Evolutionary conservation across 2,113 vertebrate genomes (phyloP), one percentile per base, ranked within the genome.

Genomic region (Micromys minutus): DNA sequence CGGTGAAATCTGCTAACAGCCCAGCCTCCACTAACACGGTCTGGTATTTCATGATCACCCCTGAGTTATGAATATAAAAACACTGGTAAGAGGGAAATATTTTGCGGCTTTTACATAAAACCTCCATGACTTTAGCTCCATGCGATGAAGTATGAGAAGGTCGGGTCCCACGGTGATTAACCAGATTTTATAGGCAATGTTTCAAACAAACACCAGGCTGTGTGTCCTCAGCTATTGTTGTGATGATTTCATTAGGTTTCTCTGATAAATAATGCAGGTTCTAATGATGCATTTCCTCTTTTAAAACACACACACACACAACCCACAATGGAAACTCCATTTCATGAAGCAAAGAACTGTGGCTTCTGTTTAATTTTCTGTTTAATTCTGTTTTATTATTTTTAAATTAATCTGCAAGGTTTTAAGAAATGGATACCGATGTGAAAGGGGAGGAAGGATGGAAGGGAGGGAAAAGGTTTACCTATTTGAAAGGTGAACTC

Each of bases 241-340:
- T 96, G 96, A 95, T 83, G 89, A 96, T 97, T 98, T 98, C 97
- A 98, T 98, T 98, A 97, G 96, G 95, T 87, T n/a, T 97, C 93
- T 75, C 95, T 97, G 94, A 98, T 98, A 98, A 98, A 98, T 98
- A 98, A 98, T 98, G 96, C 96, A 98, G 45, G 91, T 95, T 97
- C 95, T 98, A 97, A 97, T 97, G 96, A 97, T 97, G 81, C 88
- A 96, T 97, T 97, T 93, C 83, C 94, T 95, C 96, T 93, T n/a
- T 93, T 77, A 7, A 10, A 94, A 96, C 47, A 42, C 19, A 19
- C 13, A 93, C 96, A 24, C 95, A 93, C 39, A 21, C n/a, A 19
- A 5, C 26, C 52, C n/a, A 92, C 61, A 89, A 22, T 96, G 96
- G 95, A 97, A 98, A 96, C 57, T 89, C 85, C 97, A 96, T 61